phyloP scores from a whole-genome alignment of 2,888 invertebrate species.

The Hipparchia semele region DNA sequence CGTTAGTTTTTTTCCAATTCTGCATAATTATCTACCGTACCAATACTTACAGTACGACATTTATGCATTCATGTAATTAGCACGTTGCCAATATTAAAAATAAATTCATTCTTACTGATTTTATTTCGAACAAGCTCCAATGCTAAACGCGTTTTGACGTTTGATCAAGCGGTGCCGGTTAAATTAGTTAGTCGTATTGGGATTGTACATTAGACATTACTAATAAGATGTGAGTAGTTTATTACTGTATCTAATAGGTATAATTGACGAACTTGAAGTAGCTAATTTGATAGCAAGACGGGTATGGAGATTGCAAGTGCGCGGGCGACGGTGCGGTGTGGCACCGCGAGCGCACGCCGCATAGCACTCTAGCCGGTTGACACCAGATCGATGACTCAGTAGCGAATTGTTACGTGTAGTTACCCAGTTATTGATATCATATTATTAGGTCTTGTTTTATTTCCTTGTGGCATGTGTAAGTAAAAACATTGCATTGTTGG shows the following conservation, averaged over 20 bases:
- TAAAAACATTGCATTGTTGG: neutral
- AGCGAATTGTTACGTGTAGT: neutral
- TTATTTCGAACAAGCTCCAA: too few species aligned
- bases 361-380: neutral
- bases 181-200: too few species aligned
- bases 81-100: too few species aligned
- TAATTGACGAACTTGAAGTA: neutral
- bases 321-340: conserved; percentile 1
- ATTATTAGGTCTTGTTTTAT: neutral
- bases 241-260: neutral
- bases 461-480: neutral
- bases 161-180: too few species aligned
- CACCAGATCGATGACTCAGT: conserved; percentile 4
- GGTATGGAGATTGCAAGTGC: neutral
- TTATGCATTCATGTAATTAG: too few species aligned
- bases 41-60: too few species aligned
- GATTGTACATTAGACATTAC: too few species aligned
- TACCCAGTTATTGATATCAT: neutral
- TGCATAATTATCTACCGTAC: too few species aligned
- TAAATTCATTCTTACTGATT: too few species aligned
- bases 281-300: neutral
- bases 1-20: too few species aligned
- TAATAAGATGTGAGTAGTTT: neutral
- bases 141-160: too few species aligned
- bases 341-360: neutral